phyloP scores from a whole-genome alignment of 2,113 vertebrate genomes.

The Xenopus laevis region DNA sequence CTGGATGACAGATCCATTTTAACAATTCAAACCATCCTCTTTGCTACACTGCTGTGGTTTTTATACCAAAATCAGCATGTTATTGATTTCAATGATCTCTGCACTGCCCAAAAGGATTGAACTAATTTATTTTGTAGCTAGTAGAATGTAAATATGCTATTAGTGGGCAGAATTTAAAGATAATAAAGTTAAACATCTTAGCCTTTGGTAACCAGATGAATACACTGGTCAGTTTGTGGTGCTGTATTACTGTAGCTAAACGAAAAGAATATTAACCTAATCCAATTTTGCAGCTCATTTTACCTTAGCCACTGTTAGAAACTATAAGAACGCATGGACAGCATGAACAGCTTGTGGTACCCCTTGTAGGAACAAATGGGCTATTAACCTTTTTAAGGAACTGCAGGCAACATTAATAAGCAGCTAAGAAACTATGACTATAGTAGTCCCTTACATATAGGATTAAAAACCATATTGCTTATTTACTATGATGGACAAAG shows the following conservation, averaged over 20 bases:
- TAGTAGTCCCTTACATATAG: no score
- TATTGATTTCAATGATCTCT: background rate
- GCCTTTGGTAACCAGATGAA: background rate
- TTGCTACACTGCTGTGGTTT: background rate
- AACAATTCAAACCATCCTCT: background rate
- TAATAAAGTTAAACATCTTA: background rate
- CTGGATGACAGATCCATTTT: no score
- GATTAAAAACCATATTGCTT: no score
- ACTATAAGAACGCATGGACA: no score
- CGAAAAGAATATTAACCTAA: background rate
- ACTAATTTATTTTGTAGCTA: background rate
- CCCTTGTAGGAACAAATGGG: no score
- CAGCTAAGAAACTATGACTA: no score
- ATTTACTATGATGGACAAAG: no score
- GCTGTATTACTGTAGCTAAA: background rate
- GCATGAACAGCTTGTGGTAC: no score
- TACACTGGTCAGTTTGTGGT: background rate
- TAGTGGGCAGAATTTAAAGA: background rate
- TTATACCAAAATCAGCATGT: background rate
- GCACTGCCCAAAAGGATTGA: background rate
- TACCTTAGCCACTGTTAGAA: no score
- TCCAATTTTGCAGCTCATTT: background rate
- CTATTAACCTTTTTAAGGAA: no score
- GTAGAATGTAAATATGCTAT: constrained; percentile 4
- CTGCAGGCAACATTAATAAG: no score